Conservation (phyloP, 2,113 vertebrate species). For the Neogobius melanostomus region DNA sequence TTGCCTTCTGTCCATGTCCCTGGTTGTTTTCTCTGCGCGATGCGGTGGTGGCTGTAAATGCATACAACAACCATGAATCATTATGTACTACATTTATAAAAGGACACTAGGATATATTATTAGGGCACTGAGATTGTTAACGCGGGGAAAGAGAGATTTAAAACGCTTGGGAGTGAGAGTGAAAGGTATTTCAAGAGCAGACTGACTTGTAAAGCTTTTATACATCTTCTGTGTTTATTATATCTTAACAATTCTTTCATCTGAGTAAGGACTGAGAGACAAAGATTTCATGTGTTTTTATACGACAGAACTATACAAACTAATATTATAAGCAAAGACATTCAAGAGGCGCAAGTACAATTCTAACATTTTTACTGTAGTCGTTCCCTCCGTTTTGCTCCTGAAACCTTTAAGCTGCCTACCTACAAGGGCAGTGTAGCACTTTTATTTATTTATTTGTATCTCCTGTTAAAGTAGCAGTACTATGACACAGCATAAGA, state of each 20-base stretch:
- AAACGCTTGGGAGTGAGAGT: constrained; percentile 22
- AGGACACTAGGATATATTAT: constrained; percentile 46
- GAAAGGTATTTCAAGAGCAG: constrained; percentile 35
- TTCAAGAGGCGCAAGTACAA: constrained; percentile 44
- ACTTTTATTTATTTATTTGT: constrained; percentile 74
- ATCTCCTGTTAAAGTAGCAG: constrained; percentile 56
- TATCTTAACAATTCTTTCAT: constrained; percentile 14
- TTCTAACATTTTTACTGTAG: constrained; percentile 23
- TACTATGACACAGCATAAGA: constrained; percentile 32
- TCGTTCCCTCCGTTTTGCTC: constrained; percentile 30
- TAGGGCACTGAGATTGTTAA: constrained; percentile 38
- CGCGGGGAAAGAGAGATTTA: constrained; percentile 43
- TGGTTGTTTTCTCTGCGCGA: constrained; percentile 52
- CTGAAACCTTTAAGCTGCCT: constrained; percentile 55
- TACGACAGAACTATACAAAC: constrained; percentile 6
- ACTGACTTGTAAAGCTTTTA: constrained; percentile 34
- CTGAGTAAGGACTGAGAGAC: constrained; percentile 17
- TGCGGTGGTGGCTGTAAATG: constrained; percentile 44
- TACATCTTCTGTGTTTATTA: constrained; percentile 15
- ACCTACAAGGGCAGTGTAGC: constrained; percentile 63
- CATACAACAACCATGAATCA: constrained; percentile 44
- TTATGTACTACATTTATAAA: constrained; percentile 59
- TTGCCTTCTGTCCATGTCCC: constrained; percentile 26
- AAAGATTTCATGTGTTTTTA: constrained; percentile 19
- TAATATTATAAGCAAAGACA: constrained; percentile 32